Base-by-base conservation (phyloP, 1,140 invertebrate genomes). In the Theocolax elegans region DNA sequence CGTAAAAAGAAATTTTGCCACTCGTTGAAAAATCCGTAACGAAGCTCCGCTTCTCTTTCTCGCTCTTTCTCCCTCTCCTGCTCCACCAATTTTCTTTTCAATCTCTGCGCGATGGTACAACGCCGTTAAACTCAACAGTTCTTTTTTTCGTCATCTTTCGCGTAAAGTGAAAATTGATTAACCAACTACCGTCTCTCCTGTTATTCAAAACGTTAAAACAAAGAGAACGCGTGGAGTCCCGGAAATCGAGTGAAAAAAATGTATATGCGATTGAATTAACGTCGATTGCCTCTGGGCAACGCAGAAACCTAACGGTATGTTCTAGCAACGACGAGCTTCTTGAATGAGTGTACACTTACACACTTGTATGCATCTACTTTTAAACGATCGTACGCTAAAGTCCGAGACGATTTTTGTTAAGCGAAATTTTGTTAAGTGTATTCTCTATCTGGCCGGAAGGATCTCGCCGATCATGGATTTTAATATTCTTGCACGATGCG, bases 241-340 rank as follows among this genome's bases (percentile, higher is more conserved):
- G 68, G 68, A 70, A 70, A 70, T 42, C 49, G 48, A 40, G 7
- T 46, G 31, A 38, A 70, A 70, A 70, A 64, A 64, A 35, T 6
- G 10, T n/a, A n/a, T 10, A 51, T 35, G 40, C 68, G 51, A 70
- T 70, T 64, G 68, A 70, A 70, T 70, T 70, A 70, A 59, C 31
- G 68, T 38, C 59, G 60, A 70, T 70, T 31, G 51, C 51, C 60
- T 48, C 48, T 29, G 60, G 68, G 53, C 23, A 40, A 42, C 25
- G 17, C 35, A 12, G 40, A 31, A 17, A n/a, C n/a, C 17, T 56
- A 67, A 58, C 64, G 53, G 51, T n/a, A 56, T 44, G n/a, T 15
- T 15, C 42, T 44, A n/a, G 3, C 12, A 13, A 17, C 12, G 42
- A 44, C 6, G 12, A 44, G 21, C 19, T 59, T 25, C 15, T 13